These are phyloP conservation scores for Drosophila longiperda DNA, from an alignment of 2,888 invertebrate genomes.

Conservation along the genomic window DNA sequence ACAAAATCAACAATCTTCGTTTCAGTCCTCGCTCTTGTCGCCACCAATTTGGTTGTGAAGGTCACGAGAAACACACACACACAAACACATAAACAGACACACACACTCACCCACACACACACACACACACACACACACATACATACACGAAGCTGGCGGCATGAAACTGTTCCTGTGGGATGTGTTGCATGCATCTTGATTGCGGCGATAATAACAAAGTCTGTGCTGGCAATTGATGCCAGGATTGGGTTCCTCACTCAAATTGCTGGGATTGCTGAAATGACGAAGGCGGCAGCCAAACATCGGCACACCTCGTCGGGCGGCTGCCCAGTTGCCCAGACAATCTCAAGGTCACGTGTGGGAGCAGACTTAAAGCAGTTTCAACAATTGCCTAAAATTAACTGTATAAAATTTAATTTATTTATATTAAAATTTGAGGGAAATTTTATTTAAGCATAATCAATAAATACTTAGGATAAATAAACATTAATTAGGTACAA, in stretches of 20 bases:
- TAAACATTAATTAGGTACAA: too few relatives aligned
- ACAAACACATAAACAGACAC: not conserved
- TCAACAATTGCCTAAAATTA: not conserved
- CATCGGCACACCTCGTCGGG: conserved; percentile 9
- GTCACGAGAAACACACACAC: conserved; percentile 17
- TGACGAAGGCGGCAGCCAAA: conserved; percentile 29
- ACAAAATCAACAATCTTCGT: not conserved
- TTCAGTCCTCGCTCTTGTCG: not conserved
- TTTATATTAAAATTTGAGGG: too few relatives aligned
- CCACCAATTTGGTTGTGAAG: conserved; percentile 11
- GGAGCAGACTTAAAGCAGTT: not conserved
- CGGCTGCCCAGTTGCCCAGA: conserved; percentile 8
- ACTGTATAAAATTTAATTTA: too few relatives aligned
- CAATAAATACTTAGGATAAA: too few relatives aligned
- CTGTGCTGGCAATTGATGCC: conserved; percentile 4
- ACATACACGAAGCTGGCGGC: not conserved
- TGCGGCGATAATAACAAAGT: conserved; percentile 9
- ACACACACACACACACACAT: conserved; percentile 2
- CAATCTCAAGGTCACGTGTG: conserved; percentile 32
- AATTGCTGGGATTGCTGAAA: not conserved
- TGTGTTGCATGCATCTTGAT: conserved; percentile 28
- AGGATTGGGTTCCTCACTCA: not conserved
- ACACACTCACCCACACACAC: not conserved
- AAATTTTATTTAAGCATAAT: too few relatives aligned
- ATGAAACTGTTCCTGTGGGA: conserved; percentile 14